phyloP scores from a whole-genome alignment of 1,140 invertebrate genomes.

The Caenorhabditis briggsae region DNA sequence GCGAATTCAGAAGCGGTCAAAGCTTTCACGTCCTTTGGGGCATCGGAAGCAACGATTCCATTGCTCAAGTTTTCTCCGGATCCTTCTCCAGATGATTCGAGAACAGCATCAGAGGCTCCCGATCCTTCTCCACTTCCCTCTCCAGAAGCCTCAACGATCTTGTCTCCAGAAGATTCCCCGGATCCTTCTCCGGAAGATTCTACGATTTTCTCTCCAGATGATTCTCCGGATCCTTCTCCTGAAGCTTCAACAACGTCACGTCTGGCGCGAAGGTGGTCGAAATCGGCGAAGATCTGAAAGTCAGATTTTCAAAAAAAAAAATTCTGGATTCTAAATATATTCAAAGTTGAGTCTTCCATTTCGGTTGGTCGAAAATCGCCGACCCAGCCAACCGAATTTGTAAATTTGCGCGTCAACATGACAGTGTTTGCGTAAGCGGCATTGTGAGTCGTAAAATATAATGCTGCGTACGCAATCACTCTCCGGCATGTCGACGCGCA shows the following conservation, averaged over 20 bases:
- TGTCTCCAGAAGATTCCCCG: constrained; percentile 25
- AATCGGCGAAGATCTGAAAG: constrained; percentile 39
- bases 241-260: constrained; percentile 27
- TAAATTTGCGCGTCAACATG: too few relatives aligned
- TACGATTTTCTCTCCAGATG: not conserved
- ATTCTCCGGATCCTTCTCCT: constrained; percentile 3
- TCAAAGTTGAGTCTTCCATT: too few relatives aligned
- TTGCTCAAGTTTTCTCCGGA: not conserved
- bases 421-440: too few relatives aligned
- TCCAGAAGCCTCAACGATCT: constrained; percentile 27
- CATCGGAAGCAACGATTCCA: constrained; percentile 26
- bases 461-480: too few relatives aligned
- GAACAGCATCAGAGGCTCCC: not conserved
- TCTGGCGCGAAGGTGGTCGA: constrained; percentile 10
- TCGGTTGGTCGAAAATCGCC: too few relatives aligned
- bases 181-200: constrained; percentile 37
- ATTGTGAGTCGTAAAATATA: too few relatives aligned
- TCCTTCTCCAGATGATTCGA: constrained; percentile 41
- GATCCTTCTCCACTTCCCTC: constrained; percentile 14
- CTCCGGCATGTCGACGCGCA: too few relatives aligned
- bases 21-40: constrained; percentile 36
- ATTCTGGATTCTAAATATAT: too few relatives aligned
- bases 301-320: not conserved
- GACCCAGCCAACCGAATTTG: too few relatives aligned
- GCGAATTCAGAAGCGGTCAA: constrained; percentile 28